phyloP scores from a whole-genome alignment of 2,113 vertebrate species.

The Poecilia latipinna region DNA sequence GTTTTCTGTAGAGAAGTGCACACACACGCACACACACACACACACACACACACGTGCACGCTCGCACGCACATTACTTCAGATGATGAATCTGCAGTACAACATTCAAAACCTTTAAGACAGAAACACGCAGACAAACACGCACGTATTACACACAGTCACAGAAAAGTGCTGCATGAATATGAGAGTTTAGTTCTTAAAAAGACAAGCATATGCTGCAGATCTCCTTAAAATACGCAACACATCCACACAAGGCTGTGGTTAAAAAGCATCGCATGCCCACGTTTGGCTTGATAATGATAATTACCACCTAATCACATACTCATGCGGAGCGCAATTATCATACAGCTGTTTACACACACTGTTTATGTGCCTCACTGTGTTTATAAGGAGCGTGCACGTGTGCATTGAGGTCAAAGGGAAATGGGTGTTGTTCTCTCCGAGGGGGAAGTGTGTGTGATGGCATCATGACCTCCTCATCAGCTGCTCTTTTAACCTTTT shows the following conservation, averaged over 20 bases:
- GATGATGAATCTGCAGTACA: slow-evolving; percentile 35
- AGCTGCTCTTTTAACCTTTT: slow-evolving; percentile 35
- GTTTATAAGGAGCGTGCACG: not conserved
- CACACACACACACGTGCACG: slow-evolving; percentile 5
- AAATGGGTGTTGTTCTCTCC: slow-evolving; percentile 42
- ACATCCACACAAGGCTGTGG: slow-evolving; percentile 14
- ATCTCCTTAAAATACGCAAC: not conserved
- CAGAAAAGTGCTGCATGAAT: slow-evolving; percentile 3
- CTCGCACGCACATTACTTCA: slow-evolving; percentile 9
- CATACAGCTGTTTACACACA: slow-evolving; percentile 26
- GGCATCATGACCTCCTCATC: slow-evolving; percentile 56
- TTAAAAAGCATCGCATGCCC: slow-evolving; percentile 38
- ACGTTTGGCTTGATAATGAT: slow-evolving; percentile 46
- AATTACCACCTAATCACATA: slow-evolving; percentile 58
- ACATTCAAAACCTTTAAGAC: slow-evolving; percentile 29
- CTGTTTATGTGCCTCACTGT: slow-evolving; percentile 14
- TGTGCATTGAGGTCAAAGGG: slow-evolving; percentile 44
- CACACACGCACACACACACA: slow-evolving; percentile 15
- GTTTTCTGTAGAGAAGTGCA: slow-evolving; percentile 50
- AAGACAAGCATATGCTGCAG: not conserved
- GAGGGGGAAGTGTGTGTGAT: slow-evolving; percentile 67
- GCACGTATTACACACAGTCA: too few relatives aligned
- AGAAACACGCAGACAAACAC: not conserved
- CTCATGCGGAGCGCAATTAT: slow-evolving; percentile 33
- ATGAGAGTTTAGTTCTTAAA: not conserved